phyloP scores from a whole-genome alignment of 2,888 invertebrate species.

The Mamestra brassicae region DNA sequence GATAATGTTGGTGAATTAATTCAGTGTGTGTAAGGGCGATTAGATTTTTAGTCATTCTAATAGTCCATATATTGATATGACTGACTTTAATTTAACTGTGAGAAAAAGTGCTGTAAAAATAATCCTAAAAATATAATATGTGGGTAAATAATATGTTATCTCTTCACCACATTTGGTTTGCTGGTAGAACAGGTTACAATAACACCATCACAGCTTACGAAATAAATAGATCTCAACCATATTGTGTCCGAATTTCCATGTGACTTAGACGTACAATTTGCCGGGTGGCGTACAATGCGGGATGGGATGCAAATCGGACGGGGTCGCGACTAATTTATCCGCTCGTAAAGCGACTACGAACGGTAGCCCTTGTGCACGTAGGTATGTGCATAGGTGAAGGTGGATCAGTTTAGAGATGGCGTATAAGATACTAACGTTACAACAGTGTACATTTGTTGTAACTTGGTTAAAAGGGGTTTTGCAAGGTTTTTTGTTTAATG shows the following conservation, averaged over 20 bases:
- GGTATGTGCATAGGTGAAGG: too few species aligned
- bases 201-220: neutral
- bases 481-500: too few species aligned
- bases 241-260: conserved; percentile 14
- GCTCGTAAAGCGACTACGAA: conserved; percentile 48
- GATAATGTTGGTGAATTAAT: conserved; percentile 55
- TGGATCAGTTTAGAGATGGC: too few species aligned
- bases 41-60: conserved; percentile 5
- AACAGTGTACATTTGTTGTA: too few species aligned
- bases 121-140: too few species aligned
- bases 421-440: too few species aligned
- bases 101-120: neutral
- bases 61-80: neutral
- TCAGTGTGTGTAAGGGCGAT: conserved; percentile 55
- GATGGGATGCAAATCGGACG: conserved; percentile 60
- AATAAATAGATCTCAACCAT: neutral
- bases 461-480: too few species aligned
- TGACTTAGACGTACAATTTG: conserved; percentile 42
- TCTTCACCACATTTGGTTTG: too few species aligned
- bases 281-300: conserved; percentile 25
- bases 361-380: conserved; percentile 14
- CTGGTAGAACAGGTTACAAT: too few species aligned
- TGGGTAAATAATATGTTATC: too few species aligned
- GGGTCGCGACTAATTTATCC: conserved; percentile 61
- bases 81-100: neutral